A percentile compares a stretch with the other conserved stretches of the same genome.
phyloP scores from a whole-genome alignment of 2,888 invertebrate genomes.

The Nomada hirtipes region DNA sequence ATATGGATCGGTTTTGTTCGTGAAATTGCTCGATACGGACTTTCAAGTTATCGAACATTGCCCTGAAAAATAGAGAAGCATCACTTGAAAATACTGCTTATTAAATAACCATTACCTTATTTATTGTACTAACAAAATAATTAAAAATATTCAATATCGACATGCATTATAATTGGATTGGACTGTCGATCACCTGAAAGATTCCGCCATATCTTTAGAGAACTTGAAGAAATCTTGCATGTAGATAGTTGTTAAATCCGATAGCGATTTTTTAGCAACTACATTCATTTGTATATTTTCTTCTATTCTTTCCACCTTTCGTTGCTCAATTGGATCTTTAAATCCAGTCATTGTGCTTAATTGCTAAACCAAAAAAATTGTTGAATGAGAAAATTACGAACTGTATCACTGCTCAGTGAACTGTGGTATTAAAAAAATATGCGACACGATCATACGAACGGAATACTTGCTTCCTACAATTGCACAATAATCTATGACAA shows the following conservation, averaged over 20 bases:
- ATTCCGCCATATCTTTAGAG: slow-evolving; percentile 68
- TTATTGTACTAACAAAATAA: not conserved
- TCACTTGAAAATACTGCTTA: not conserved
- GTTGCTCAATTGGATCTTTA: slow-evolving; percentile 52
- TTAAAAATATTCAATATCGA: not conserved
- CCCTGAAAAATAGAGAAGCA: slow-evolving; percentile 36
- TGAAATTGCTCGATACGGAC: slow-evolving; percentile 28
- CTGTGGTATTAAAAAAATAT: not conserved
- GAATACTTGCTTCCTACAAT: not conserved
- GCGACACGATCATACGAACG: slow-evolving; percentile 12
- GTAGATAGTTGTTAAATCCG: slow-evolving; percentile 84
- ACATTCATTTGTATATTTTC: slow-evolving; percentile 68
- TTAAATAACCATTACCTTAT: not conserved
- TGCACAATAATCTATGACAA: not conserved
- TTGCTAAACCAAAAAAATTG: slow-evolving; percentile 69
- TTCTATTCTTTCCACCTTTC: slow-evolving; percentile 51
- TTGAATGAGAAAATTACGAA: not conserved
- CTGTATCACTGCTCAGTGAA: not conserved
- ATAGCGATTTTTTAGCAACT: slow-evolving; percentile 82
- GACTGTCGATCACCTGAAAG: slow-evolving; percentile 69
- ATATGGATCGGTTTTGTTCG: slow-evolving; percentile 26
- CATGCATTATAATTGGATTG: not conserved
- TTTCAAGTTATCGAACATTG: slow-evolving; percentile 36
- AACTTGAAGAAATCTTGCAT: slow-evolving; percentile 83
- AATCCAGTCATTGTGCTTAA: slow-evolving; percentile 70